Evolutionary conservation across 2,888 invertebrate genomes (phyloP).

Genomic region (Boloria euphrosyne): DNA sequence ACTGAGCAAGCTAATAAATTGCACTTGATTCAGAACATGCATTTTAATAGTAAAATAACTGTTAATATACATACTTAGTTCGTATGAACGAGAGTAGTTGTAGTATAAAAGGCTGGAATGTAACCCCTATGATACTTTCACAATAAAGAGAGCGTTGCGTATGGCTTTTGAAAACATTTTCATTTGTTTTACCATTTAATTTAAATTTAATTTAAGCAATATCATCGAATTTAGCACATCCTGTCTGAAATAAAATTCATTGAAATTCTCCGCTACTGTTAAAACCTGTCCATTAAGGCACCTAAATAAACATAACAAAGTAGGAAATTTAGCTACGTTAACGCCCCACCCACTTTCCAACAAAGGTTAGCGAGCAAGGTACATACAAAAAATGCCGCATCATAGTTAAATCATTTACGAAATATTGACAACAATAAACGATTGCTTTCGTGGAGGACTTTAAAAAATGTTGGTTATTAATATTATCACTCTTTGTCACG

Average conservation of each 20-base stretch:
- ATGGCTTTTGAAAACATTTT: constrained; percentile 11
- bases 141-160: constrained; percentile 26
- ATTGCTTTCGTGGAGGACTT: constrained; percentile 65
- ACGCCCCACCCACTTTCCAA: constrained; percentile 63
- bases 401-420: constrained; percentile 81
- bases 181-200: constrained; percentile 19
- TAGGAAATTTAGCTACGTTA: constrained; percentile 63
- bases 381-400: constrained; percentile 71
- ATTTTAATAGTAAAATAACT: constrained; percentile 39
- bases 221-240: constrained; percentile 12
- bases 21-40: constrained; percentile 52
- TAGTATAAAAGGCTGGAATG: constrained; percentile 24
- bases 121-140: constrained; percentile 21
- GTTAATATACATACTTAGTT: constrained; percentile 16
- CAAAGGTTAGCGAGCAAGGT: constrained; percentile 62
- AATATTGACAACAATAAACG: constrained; percentile 81
- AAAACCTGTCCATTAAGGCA: constrained; percentile 71
- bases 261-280: constrained; percentile 52
- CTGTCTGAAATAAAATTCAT: constrained; percentile 33
- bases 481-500: constrained; percentile 78
- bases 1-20: constrained; percentile 53
- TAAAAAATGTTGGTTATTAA: constrained; percentile 82
- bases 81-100: constrained; percentile 23
- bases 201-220: constrained; percentile 12
- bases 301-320: constrained; percentile 76